Evolutionary conservation across 1,140 invertebrate species (phyloP), one percentile per base, ranked within the genome.

Genomic region (Eumaeus atala): DNA sequence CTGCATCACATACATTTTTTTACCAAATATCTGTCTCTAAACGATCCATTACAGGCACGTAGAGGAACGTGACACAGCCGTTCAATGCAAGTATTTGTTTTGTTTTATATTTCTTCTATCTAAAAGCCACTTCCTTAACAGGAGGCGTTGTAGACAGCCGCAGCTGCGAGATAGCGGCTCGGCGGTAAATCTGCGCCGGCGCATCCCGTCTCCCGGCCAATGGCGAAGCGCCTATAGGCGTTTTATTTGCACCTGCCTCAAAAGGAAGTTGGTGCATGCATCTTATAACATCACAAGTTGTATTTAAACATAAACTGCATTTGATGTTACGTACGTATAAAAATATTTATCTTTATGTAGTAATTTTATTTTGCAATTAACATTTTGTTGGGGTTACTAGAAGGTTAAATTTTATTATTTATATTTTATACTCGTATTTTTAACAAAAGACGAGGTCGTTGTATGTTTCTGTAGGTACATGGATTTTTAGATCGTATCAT

Each of bases 211-310:
- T 38, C 17, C 50, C 66, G 50, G 53, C 78, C 75, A 81, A 82
- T 82, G 38, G 65, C 58, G 60, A 54, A 47, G 54, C 68, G 58
- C 42, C 67, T 61, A 47, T 57, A 58, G 54, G 48, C 40, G 17
- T 61, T 65, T 67, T 62, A 59, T 67, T 67, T 66, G 72, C 82
- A 82, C 79, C 78, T 82, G 82, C 77, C 74, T 56, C 38, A 55
- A 70, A 72, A 82, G 82, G 82, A 85, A 83, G 77, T 66, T 60
- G 58, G 58, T 57, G 58, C 58, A 49, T 44, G 44, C 44, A 28
- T 48, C 38, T 38, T 53, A 28, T 53, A 44, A 33, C 38, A 53
- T 50, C 16, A 36, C 36, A 50, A 50, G 36, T 9, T 16, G 11
- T 36, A 51, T n/a, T n/a, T 16, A 51, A 51, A 17, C 36, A 36